Percentiles rank a stretch among this genome's conserved stretches.
phyloP scores from a whole-genome alignment of 2,797 vertebrate genomes.

The Salarias fasciatus region DNA sequence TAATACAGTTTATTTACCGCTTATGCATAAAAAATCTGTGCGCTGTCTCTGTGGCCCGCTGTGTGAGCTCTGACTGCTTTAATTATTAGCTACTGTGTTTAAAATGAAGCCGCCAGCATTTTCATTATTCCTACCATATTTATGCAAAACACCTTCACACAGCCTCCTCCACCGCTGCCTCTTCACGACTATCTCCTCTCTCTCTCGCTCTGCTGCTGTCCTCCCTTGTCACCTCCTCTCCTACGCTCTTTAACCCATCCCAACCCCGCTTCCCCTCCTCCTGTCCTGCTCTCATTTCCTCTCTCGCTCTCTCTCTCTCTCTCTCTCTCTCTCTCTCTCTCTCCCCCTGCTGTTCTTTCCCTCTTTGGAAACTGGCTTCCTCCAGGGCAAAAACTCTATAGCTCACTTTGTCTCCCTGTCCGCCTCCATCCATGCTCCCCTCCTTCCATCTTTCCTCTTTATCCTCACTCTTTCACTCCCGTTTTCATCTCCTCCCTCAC shows the following conservation, averaged over 20 bases:
- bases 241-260: slow-evolving; percentile 20
- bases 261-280: slow-evolving; percentile 17
- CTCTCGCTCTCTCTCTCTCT: slow-evolving; percentile 38
- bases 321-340: slow-evolving; percentile 44
- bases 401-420: slow-evolving; percentile 71
- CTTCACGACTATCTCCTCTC: slow-evolving; percentile 4
- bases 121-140: slow-evolving; percentile 61
- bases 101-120: slow-evolving; percentile 69
- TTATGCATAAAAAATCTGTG: slow-evolving; percentile 53
- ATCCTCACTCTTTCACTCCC: slow-evolving; percentile 45
- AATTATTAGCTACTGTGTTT: slow-evolving; percentile 74
- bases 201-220: slow-evolving; percentile 17
- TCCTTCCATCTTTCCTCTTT: slow-evolving; percentile 57
- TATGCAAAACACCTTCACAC: slow-evolving; percentile 60
- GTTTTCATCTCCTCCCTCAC: slow-evolving; percentile 29
- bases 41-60: slow-evolving; percentile 53
- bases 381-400: slow-evolving; percentile 66
- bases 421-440: slow-evolving; percentile 56
- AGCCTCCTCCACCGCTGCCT: slow-evolving; percentile 5
- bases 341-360: slow-evolving; percentile 63
- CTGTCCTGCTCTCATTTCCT: slow-evolving; percentile 36
- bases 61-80: slow-evolving; percentile 67
- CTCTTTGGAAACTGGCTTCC: slow-evolving; percentile 63
- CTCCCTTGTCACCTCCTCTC: slow-evolving; percentile 28
- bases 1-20: slow-evolving; percentile 65